Conservation (phyloP, 2,113 vertebrate species). For the Micronisus gabar region DNA sequence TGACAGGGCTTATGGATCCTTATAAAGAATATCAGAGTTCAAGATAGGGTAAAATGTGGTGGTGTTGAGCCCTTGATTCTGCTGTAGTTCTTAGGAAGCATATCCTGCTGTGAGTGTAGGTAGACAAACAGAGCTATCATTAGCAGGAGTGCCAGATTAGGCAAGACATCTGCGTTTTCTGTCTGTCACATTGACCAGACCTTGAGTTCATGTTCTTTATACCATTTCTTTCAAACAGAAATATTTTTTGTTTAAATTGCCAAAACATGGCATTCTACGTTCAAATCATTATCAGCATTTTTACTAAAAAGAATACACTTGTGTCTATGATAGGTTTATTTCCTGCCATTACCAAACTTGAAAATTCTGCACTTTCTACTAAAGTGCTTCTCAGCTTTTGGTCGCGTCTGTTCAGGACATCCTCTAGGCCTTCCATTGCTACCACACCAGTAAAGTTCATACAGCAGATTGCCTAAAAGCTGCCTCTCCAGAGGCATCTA, state of each 20-base stretch:
- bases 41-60: not conserved
- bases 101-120: rapidly evolving
- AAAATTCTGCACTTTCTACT: not conserved
- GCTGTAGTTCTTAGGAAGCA: not conserved
- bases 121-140: not conserved
- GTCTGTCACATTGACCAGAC: not conserved
- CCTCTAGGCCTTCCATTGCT: not conserved
- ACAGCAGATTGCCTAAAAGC: not conserved
- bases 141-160: not conserved
- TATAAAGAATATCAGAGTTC: not conserved
- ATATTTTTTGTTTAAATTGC: not conserved
- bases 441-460: not conserved
- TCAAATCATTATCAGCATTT: not conserved
- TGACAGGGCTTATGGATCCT: not conserved
- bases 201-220: not conserved
- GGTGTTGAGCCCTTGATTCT: not conserved
- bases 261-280: not conserved
- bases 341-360: not conserved
- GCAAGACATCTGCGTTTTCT: not conserved
- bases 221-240: not conserved
- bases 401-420: not conserved
- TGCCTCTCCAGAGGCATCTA: not conserved
- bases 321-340: not conserved
- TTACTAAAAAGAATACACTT: not conserved
- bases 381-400: not conserved